Evolutionary conservation across 2,113 vertebrate species (phyloP), one percentile per base, ranked within the genome.

Genomic region (Macquaria australasica): DNA sequence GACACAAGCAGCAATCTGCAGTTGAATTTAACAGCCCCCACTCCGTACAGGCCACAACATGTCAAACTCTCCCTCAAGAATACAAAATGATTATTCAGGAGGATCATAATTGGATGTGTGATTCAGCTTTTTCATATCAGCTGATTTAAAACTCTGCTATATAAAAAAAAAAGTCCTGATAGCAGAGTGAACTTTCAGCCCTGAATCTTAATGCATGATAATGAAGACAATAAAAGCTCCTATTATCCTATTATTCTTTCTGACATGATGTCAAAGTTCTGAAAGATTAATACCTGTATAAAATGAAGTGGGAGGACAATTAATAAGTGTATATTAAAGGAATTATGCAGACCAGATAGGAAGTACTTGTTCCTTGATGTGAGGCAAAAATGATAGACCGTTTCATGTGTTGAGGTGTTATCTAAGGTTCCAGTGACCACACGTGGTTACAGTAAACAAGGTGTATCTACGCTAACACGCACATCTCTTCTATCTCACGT

Each of bases 181-280:
- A 81, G 20, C 39, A 63, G 18, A 31, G 23, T 76, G 84, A 89
- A 87, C 86, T 79, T 89, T 91, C 66, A 90, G 18, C 86, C 34
- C 28, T 63, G 56, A 34, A 0, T 11, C 34, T 8, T 8, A 73
- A 84, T 15, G 1, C 12, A 5, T 45, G 85, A 93, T 83, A 84
- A 88, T 72, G 9, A 37, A 43, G 20, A 74, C 60, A 83, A 68
- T 82, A 81, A 88, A 77, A 66, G 2, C 21, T 34, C 12, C 23
- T 2, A 39, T 75, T 39, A 11, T 48, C 5, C 10, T 21, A 31
- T 1, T 5, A 51, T 2, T 21, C 9, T 37, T 69, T 50, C 12
- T 37, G 11, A 6, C 15, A 6, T 60, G 48, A 20, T 12, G 1
- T 8, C 41, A 11, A 56, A 1, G 7, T 51, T 83, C 16, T 60